Percentiles rank a stretch among this genome's conserved stretches.
Conservation (phyloP, 2,113 vertebrate species). For the Oncorhynchus kisutch region DNA sequence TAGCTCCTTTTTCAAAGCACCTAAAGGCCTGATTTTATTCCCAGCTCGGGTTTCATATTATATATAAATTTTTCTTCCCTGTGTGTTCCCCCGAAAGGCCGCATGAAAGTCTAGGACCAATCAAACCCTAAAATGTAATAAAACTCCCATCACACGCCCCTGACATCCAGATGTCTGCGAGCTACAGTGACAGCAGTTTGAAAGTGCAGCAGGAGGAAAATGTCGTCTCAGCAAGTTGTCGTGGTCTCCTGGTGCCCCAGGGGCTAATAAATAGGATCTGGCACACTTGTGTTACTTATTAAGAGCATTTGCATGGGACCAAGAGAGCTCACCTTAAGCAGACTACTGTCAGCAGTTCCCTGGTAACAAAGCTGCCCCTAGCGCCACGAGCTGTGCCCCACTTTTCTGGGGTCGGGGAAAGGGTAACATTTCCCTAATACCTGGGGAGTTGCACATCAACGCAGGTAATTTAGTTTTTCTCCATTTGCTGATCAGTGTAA, state of each 20-base stretch:
- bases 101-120: slow-evolving; percentile 16
- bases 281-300: slow-evolving; percentile 20
- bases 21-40: too few relatives aligned
- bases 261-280: slow-evolving; percentile 26
- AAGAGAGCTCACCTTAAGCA: slow-evolving; percentile 31
- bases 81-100: neutral
- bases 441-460: too few relatives aligned
- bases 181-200: slow-evolving; percentile 21
- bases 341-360: slow-evolving; percentile 31
- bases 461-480: too few relatives aligned
- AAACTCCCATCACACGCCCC: slow-evolving; percentile 12
- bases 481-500: too few relatives aligned
- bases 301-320: slow-evolving; percentile 28
- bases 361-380: neutral
- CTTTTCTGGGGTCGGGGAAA: neutral
- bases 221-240: slow-evolving; percentile 12
- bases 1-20: too few relatives aligned
- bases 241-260: slow-evolving; percentile 1
- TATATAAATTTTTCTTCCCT: neutral
- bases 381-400: neutral
- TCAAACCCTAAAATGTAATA: slow-evolving; percentile 20
- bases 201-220: slow-evolving; percentile 9
- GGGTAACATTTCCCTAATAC: slow-evolving; percentile 3
- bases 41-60: too few relatives aligned
- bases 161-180: slow-evolving; percentile 24